These are phyloP conservation scores for Cyrtonyx montezumae DNA, from an alignment of 2,113 vertebrate species.

Conservation along the genomic window DNA sequence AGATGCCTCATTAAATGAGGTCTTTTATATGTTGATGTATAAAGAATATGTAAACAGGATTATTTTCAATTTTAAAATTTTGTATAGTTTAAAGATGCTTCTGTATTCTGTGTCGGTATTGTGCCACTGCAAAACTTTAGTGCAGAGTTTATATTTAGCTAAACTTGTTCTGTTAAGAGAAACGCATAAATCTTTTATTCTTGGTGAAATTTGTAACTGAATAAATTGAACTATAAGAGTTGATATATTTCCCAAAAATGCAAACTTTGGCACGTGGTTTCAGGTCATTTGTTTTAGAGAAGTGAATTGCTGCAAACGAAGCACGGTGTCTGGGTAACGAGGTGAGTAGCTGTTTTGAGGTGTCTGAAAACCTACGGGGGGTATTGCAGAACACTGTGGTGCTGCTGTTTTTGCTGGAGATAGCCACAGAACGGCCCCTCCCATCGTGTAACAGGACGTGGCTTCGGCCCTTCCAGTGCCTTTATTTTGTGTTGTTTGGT, in stretches of 20 bases:
- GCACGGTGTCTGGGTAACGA: neutral
- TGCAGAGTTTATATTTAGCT: constrained; percentile 86
- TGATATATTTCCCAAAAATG: constrained; percentile 72
- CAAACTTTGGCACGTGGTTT: constrained; percentile 50
- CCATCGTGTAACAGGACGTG: accelerated
- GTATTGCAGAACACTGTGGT: neutral
- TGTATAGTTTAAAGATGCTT: constrained; percentile 85
- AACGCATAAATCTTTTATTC: constrained; percentile 86
- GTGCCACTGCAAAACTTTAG: constrained; percentile 80
- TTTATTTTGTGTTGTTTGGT: neutral
- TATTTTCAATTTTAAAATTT: constrained; percentile 84
- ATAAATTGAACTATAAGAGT: constrained; percentile 82
- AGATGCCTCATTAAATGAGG: constrained; percentile 82
- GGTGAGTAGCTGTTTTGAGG: neutral
- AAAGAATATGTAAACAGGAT: constrained; percentile 81
- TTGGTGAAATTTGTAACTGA: constrained; percentile 80
- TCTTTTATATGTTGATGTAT: constrained; percentile 86
- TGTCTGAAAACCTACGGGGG: neutral
- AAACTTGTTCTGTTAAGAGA: constrained; percentile 80
- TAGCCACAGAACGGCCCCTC: neutral
- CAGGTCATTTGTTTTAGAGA: constrained; percentile 6
- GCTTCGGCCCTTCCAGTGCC: neutral
- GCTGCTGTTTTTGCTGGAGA: neutral
- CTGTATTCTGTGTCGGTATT: constrained; percentile 80
- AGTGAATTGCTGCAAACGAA: neutral